These are phyloP conservation scores for Stenurella melanura DNA, from an alignment of 2,888 invertebrate genomes.

Conservation along the genomic window DNA sequence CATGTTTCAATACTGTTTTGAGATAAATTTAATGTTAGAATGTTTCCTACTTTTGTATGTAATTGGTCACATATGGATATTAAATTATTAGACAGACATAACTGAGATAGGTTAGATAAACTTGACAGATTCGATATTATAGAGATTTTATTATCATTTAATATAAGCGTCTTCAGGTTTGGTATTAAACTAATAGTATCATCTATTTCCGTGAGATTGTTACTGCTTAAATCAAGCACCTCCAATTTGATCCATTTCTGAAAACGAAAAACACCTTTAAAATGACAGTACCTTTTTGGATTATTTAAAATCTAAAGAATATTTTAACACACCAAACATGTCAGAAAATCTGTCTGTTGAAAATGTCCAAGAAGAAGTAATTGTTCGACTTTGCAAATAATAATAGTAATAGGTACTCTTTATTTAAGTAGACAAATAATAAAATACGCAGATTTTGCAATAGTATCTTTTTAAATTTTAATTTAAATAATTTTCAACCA, in stretches of 20 bases:
- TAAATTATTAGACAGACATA: slow-evolving; percentile 88
- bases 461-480: too few relatives aligned
- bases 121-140: slow-evolving; percentile 86
- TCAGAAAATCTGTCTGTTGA: too few relatives aligned
- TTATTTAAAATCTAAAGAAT: too few relatives aligned
- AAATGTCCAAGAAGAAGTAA: too few relatives aligned
- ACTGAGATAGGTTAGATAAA: slow-evolving; percentile 83
- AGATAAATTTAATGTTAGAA: slow-evolving; percentile 88
- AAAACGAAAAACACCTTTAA: slow-evolving; percentile 61
- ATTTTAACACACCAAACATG: too few relatives aligned
- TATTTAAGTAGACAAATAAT: too few relatives aligned
- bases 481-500: too few relatives aligned
- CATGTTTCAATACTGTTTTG: slow-evolving; percentile 87
- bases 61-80: slow-evolving; percentile 84
- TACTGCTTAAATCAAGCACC: slow-evolving; percentile 85
- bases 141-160: slow-evolving; percentile 87
- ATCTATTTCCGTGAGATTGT: slow-evolving; percentile 86
- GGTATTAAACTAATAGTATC: slow-evolving; percentile 86
- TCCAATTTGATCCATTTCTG: slow-evolving; percentile 83
- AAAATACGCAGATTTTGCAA: too few relatives aligned
- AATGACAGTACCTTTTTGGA: too few relatives aligned
- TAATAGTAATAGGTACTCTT: too few relatives aligned
- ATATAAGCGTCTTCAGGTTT: slow-evolving; percentile 80
- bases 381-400: too few relatives aligned
- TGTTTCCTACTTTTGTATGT: slow-evolving; percentile 91